A percentile compares a stretch with the other conserved stretches of the same genome.
Conservation (phyloP, 2,113 vertebrate species). For the Melanocharis versteri region DNA sequence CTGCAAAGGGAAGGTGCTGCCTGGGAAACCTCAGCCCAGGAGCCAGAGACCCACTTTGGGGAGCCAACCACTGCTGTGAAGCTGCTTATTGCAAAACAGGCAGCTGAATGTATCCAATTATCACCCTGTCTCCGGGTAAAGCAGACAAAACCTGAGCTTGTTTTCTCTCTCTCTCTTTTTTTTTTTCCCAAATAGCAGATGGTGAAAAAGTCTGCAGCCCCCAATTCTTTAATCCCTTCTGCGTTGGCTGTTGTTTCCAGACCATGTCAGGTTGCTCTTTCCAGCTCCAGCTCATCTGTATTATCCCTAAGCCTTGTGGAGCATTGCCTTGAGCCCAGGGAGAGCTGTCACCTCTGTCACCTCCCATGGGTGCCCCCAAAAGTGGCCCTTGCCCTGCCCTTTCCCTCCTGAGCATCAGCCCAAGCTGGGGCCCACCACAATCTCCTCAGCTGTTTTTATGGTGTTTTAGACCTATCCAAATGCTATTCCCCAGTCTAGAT, state of each 20-base stretch:
- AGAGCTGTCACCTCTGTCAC: not conserved
- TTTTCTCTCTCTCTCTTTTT: not conserved
- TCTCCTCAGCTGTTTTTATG: not conserved
- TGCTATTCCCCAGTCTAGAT: not conserved
- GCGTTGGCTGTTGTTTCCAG: not conserved
- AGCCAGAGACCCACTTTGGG: not conserved
- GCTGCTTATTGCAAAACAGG: not conserved
- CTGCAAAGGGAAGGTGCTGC: not conserved
- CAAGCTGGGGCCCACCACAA: not conserved
- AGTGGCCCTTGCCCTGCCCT: not conserved
- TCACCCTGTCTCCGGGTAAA: slow-evolving; percentile 44
- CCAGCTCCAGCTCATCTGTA: not conserved
- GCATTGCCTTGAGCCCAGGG: not conserved
- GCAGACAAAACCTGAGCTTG: slow-evolving; percentile 35
- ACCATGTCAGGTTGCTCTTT: slow-evolving; percentile 19
- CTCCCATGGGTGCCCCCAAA: not conserved
- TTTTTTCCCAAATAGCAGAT: not conserved
- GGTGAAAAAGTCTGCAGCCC: slow-evolving; percentile 23
- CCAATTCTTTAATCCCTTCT: slow-evolving; percentile 35
- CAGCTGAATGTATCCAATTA: not conserved
- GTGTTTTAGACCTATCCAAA: not conserved
- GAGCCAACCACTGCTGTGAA: not conserved
- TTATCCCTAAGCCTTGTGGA: not conserved
- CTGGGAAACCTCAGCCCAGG: not conserved
- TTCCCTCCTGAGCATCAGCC: not conserved